Base-by-base conservation (phyloP, 2,113 vertebrate genomes). In the Galemys pyrenaicus region DNA sequence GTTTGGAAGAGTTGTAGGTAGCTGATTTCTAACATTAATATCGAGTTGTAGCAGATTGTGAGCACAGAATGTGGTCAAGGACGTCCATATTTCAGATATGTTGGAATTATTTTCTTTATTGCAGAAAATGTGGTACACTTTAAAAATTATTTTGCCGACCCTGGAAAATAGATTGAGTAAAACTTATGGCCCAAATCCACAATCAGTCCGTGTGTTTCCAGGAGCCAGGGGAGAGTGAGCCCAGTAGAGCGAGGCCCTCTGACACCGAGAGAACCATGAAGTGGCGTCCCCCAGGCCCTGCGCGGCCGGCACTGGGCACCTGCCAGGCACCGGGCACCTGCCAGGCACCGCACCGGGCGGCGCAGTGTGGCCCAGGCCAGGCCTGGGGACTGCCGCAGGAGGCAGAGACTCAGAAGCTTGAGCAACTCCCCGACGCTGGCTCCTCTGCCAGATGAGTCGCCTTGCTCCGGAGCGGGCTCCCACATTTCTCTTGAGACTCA, bases 401-500 rank as follows among this genome's bases (percentile, higher is more conserved):
- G 94, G 83, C 92, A 77, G 56, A 94, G 89, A 88, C 46, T 83
- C 9, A 2, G 17, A 24, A 54, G 85, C n/a, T 60, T 26, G 77
- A 64, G 30, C 19, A 87, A 88, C 60, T 60, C 90, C 90, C 67
- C 79, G 12, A 44, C 62, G 15, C 74, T 80, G 32, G 16, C 60
- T 60, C n/a, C 32, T 35, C 58, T 44, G 32, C 11, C 39, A 26
- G 8, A 1, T 26, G 37, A 2, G 39, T 1, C 30, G 3, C 24
- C 49, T 58, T 26, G 24, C 68, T 41, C 37, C 32, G 30, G 26
- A 74, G 22, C 22, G 4, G 10, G 11, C 60, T 75, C 41, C 87
- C 22, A 68, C 77, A 54, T 81, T 60, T 49, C 80, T 81, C 78
- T 94, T 7, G 78, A 94, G 62, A 73, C n/a, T 67, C 28, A 17